These are phyloP conservation scores for Morone chrysops DNA, from an alignment of 2,113 vertebrate genomes.

Conservation along the genomic window DNA sequence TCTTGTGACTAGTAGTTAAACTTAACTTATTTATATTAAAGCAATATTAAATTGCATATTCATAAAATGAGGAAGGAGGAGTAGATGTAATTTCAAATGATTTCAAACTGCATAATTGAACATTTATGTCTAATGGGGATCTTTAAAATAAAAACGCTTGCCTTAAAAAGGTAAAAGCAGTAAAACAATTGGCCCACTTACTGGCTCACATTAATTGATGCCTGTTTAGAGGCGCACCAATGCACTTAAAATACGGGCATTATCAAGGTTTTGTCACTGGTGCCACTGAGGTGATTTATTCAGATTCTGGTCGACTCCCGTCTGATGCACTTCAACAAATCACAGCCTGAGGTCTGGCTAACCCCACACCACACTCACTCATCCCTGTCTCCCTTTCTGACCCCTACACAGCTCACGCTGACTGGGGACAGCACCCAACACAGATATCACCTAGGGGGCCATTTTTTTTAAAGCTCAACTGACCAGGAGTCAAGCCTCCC, in stretches of 20 bases:
- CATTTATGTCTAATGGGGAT: neutral
- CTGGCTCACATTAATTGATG: slow-evolving; percentile 14
- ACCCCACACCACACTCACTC: slow-evolving; percentile 61
- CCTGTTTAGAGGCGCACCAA: slow-evolving; percentile 14
- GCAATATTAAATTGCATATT: neutral
- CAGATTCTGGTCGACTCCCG: slow-evolving; percentile 77
- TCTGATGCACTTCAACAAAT: slow-evolving; percentile 79
- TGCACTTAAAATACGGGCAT: slow-evolving; percentile 40
- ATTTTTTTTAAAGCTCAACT: slow-evolving; percentile 23
- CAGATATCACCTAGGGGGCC: slow-evolving; percentile 48
- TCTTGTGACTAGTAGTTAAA: neutral
- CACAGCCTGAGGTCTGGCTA: slow-evolving; percentile 73
- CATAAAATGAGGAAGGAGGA: neutral
- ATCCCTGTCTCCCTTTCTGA: slow-evolving; percentile 64
- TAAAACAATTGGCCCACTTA: neutral
- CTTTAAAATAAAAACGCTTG: slow-evolving; percentile 5
- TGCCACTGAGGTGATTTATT: slow-evolving; percentile 81
- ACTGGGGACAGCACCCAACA: slow-evolving; percentile 38
- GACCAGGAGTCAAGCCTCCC: slow-evolving; percentile 27
- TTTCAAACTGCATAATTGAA: neutral
- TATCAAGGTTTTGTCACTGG: slow-evolving; percentile 77
- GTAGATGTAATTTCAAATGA: neutral
- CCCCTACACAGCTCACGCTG: slow-evolving; percentile 55
- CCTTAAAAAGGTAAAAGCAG: slow-evolving; percentile 5
- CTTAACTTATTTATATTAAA: neutral